These are phyloP conservation scores for Stigmatopora nigra DNA, from an alignment of 2,113 vertebrate genomes.

Conservation along the genomic window DNA sequence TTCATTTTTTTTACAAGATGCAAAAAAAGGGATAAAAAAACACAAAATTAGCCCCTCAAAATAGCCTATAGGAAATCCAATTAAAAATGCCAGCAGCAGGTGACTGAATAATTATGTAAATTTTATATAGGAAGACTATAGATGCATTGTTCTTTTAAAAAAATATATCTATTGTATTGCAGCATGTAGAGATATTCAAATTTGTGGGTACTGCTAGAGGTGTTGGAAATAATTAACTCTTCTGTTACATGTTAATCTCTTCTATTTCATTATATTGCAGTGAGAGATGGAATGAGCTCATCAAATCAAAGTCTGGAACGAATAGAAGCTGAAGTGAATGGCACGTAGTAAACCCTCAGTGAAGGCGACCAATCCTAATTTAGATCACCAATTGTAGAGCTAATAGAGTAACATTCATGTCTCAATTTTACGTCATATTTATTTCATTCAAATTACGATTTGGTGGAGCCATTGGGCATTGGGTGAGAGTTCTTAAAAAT, in stretches of 20 bases:
- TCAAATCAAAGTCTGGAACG: not conserved
- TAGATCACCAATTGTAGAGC: not conserved
- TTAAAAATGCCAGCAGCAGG: not conserved
- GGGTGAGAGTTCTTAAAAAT: no score
- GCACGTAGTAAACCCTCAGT: not conserved
- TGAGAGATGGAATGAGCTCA: not conserved
- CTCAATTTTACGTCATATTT: no score
- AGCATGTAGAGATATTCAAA: slow-evolving; percentile 46
- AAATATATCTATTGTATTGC: slow-evolving; percentile 47
- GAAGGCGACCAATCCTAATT: not conserved
- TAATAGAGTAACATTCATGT: not conserved
- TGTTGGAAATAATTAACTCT: slow-evolving; percentile 61
- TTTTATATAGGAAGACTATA: slow-evolving; percentile 27
- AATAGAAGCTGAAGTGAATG: not conserved
- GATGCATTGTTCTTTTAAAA: slow-evolving; percentile 38
- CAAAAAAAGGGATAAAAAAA: no score
- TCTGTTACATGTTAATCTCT: slow-evolving; percentile 49
- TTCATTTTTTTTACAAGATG: no score
- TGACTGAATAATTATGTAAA: slow-evolving; percentile 3
- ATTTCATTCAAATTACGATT: no score
- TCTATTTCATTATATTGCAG: slow-evolving; percentile 42
- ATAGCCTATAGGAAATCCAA: not conserved
- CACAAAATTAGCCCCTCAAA: not conserved
- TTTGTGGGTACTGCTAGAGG: slow-evolving; percentile 52
- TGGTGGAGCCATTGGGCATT: no score